Evolutionary conservation across 2,888 invertebrate genomes (phyloP), one percentile per base, ranked within the genome.

Genomic region (Drosophila robusta): DNA sequence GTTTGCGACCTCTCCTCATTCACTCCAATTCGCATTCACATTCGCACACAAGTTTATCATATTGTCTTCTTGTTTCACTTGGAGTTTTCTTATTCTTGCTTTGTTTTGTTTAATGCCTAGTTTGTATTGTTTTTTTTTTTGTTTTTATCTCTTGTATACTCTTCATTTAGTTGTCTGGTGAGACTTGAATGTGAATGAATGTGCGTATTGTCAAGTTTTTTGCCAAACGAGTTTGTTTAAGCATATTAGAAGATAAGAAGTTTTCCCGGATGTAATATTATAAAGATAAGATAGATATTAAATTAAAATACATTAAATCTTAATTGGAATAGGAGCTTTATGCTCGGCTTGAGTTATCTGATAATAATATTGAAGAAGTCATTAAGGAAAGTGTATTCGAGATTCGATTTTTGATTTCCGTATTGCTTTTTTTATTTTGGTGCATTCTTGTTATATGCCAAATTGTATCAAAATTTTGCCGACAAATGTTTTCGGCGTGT

Each of bases 371-470:
- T n/a, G n/a, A n/a, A n/a, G n/a, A 22, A 11, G 4, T 32, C 32
- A 11, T 32, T 32, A 0, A 16, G 9, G 38, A 34, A 1, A 71
- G 77, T 18, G 77, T 77, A 76, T 75, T 56, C 45, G 5, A 11
- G 0, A 14, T 72, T 63, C 62, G 67, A 18, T 46, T 51, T 52
- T 9, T 9, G 49, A 9, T 11, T 22, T n/a, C 29, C 29, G n/a
- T 9, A n/a, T 41, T 12, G 26, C 32, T 44, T 46, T 32, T 50
- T 38, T 60, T 44, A 18, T 22, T 70, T 73, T 60, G 75, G 82
- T 34, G 83, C 69, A 76, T 77, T 73, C 65, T 66, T 88, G 61
- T 75, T 66, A 78, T 78, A 69, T 74, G 70, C 78, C 45, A 69
- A 77, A 71, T 70, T 64, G 71, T 67, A 63, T 42, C 55, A 65